These are phyloP conservation scores for Proteles cristata DNA, from an alignment of 2,113 vertebrate species.

Conservation along the genomic window DNA sequence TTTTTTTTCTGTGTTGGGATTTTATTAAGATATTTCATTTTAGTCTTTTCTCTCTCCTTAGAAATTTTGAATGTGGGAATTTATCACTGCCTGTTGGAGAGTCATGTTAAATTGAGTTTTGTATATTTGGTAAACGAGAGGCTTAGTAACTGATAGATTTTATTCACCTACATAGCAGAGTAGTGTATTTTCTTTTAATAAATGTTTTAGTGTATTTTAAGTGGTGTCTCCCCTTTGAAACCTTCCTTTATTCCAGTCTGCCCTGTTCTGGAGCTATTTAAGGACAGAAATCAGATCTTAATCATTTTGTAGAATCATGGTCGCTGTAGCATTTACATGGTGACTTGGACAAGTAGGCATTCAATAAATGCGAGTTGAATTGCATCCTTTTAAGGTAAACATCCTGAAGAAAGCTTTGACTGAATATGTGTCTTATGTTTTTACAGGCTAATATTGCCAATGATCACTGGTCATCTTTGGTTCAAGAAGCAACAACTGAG, in stretches of 20 bases:
- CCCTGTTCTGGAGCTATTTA: not conserved
- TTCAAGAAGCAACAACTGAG: conserved; percentile 94
- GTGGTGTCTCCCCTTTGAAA: not conserved
- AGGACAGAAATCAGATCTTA: not conserved
- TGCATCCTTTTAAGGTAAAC: not conserved
- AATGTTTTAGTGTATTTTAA: conserved; percentile 46
- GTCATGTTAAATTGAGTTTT: conserved; percentile 41
- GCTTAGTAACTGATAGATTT: conserved; percentile 18
- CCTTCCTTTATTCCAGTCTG: not conserved
- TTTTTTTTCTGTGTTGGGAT: not conserved
- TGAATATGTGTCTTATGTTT: conserved; percentile 47
- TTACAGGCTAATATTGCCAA: conserved; percentile 88
- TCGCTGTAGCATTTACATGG: not conserved
- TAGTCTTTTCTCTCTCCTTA: not conserved
- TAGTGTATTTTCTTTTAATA: conserved; percentile 30
- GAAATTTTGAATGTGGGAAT: conserved; percentile 22
- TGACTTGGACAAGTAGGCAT: not conserved
- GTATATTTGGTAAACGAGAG: conserved; percentile 9
- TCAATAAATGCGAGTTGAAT: not conserved
- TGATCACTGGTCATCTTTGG: conserved; percentile 93
- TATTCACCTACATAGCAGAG: not conserved
- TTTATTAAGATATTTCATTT: conserved; percentile 37
- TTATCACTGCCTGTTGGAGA: conserved; percentile 23
- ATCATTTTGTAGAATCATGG: not conserved
- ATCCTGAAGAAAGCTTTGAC: not conserved